These are phyloP conservation scores for Taxidea taxus DNA, from an alignment of 2,113 vertebrate genomes.

Conservation along the genomic window DNA sequence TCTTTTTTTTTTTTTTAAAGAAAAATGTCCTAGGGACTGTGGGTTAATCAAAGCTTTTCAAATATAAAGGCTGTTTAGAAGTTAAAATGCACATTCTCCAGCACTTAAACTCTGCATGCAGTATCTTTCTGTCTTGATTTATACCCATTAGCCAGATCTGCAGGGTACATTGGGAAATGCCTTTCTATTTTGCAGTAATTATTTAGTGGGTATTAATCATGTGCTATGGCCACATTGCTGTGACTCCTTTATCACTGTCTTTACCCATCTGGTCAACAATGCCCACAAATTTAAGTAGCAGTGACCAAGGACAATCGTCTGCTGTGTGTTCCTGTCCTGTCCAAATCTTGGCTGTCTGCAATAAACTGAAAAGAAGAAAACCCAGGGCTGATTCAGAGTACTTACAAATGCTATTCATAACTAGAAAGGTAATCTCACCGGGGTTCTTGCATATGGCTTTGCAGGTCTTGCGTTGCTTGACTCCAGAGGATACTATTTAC, in stretches of 20 bases:
- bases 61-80: background rate
- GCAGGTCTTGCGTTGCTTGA: background rate
- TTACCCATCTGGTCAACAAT: background rate
- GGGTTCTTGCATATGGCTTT: background rate
- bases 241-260: background rate
- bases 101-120: background rate
- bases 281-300: background rate
- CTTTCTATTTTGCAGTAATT: background rate
- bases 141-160: background rate
- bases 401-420: background rate
- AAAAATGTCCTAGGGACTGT: background rate
- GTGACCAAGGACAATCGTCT: background rate
- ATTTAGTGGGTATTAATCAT: background rate
- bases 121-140: background rate
- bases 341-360: background rate
- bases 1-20: slow-evolving; percentile 18
- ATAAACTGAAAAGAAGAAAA: background rate
- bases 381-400: background rate
- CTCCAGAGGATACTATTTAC: background rate
- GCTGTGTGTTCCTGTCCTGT: background rate
- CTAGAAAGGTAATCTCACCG: background rate
- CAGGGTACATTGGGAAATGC: background rate
- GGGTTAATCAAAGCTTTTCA: background rate
- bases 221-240: no score
- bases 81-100: background rate